phyloP scores from a whole-genome alignment of 2,797 vertebrate species.

The Acrossocheilus fasciatus region DNA sequence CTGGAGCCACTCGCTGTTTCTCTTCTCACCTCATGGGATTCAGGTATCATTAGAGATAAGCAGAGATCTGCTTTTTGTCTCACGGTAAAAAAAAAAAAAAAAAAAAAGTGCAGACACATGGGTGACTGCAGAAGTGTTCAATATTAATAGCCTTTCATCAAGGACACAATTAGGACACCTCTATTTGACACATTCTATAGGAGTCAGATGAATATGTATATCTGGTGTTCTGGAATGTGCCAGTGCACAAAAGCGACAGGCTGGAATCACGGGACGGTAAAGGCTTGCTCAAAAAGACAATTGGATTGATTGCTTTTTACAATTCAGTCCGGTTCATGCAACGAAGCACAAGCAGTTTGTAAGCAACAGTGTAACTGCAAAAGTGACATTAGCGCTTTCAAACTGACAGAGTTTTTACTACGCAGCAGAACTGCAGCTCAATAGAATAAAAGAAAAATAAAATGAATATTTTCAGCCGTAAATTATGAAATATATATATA shows the following conservation, averaged over 20 bases:
- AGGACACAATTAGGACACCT: slow-evolving; percentile 88
- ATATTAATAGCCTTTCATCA: slow-evolving; percentile 87
- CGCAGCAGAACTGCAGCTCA: not conserved
- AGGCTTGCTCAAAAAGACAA: slow-evolving; percentile 69
- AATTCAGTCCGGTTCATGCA: not conserved
- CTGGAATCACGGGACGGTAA: slow-evolving; percentile 67
- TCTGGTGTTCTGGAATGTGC: slow-evolving; percentile 72
- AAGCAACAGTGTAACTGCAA: not conserved
- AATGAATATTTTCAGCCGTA: not conserved
- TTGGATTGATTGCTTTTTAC: slow-evolving; percentile 37
- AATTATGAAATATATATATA: not conserved
- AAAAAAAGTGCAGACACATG: slow-evolving; percentile 59
- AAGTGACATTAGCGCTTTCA: not conserved
- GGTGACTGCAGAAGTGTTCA: slow-evolving; percentile 78
- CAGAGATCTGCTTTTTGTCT: slow-evolving; percentile 81
- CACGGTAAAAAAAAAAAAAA: slow-evolving; percentile 55
- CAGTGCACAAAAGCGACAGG: slow-evolving; percentile 74
- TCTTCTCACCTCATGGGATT: slow-evolving; percentile 78
- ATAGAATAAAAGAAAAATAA: not conserved
- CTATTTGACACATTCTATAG: slow-evolving; percentile 83
- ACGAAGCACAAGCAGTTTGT: not conserved
- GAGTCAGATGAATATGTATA: slow-evolving; percentile 81
- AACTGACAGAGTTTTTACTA: not conserved
- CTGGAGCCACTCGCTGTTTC: slow-evolving; percentile 77
- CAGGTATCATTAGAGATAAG: slow-evolving; percentile 87